Evolutionary conservation across 2,888 invertebrate genomes (phyloP), one percentile per base, ranked within the genome.

Genomic region (Melitaea athalia): DNA sequence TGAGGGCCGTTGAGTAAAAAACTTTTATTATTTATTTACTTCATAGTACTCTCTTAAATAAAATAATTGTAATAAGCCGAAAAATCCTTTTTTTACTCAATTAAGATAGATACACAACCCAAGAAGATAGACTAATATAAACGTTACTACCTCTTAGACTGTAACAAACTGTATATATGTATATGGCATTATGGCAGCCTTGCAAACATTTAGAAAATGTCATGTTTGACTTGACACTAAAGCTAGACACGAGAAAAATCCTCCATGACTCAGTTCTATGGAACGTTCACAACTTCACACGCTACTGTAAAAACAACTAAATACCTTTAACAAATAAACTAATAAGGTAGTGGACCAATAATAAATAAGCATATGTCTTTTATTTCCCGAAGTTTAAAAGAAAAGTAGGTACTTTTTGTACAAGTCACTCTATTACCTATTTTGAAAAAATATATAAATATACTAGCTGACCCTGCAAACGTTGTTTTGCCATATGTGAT

Each of bases 221-320:
- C 71, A 69, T 64, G 71, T 72, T 64, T 47, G 53, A 71, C 60
- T n/a, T 64, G 64, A 64, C 49, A 62, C 45, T 63, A 64, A 38
- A 64, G 33, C 38, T 38, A 38, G 15, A 61, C 60, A 59, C 67
- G 45, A 64, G 59, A 61, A 64, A 67, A 67, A 67, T 45, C 52
- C 64, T 70, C 31, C n/a, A 47, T 70, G 70, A 70, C 59, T 70
- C 62, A 68, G 17, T 38, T 15, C 11, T 11, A 7, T 45, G 24
- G 45, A 69, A 69, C 63, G 69, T 59, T 67, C 64, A n/a, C n/a
- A n/a, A n/a, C n/a, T n/a, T n/a, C n/a, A 57, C 64, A 67, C 66
- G 66, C 50, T 62, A 12, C 45, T 38, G 14, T 42, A 42, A 42
- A 33, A 49, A 47, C 42, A 11, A 50, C 49, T 64, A 11, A n/a